Evolutionary conservation across 2,797 vertebrate genomes (phyloP), one percentile per base, ranked within the genome.

Genomic region (Scleropages formosus): DNA sequence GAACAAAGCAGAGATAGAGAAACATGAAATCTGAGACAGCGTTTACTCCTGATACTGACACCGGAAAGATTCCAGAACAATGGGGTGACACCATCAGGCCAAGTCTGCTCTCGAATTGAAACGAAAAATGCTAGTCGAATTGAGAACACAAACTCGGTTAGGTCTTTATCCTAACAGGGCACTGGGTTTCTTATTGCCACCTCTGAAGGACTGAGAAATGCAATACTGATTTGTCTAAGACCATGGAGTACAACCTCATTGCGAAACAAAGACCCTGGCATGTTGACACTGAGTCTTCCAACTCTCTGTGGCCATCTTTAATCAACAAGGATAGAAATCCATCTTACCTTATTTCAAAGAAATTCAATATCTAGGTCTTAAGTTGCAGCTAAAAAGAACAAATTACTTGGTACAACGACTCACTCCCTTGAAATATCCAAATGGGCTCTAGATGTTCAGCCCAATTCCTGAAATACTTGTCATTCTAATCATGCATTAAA

Each of bases 381-480:
- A 77, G 80, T 71, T 71, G 31, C 26, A 12, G 76, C 72, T 83
- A 75, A 71, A 66, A 16, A 24, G 46, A 72, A 76, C 8, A 64
- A 79, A 80, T 78, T 13, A 9, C 71, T n/a, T n/a, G n/a, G n/a
- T n/a, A n/a, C n/a, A n/a, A n/a, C n/a, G n/a, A n/a, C n/a, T n/a
- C n/a, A n/a, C n/a, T n/a, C n/a, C n/a, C n/a, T n/a, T n/a, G n/a
- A n/a, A n/a, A n/a, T n/a, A n/a, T n/a, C n/a, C n/a, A n/a, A n/a
- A n/a, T n/a, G n/a, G n/a, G n/a, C 6, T 22, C 65, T 80, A 74
- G 79, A 85, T 79, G 80, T 72, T 77, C 74, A 78, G 69, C 7
- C 60, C 82, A 81, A 89, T 89, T 88, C 86, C 79, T 85, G 8
- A 67, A 84, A 87, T 88, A 80, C 83, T 80, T 85, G 68, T 69